Percentiles rank a stretch among this genome's conserved stretches.
Evolutionary conservation across 2,113 vertebrate species (phyloP).

Genomic region (Prunella himalayana): DNA sequence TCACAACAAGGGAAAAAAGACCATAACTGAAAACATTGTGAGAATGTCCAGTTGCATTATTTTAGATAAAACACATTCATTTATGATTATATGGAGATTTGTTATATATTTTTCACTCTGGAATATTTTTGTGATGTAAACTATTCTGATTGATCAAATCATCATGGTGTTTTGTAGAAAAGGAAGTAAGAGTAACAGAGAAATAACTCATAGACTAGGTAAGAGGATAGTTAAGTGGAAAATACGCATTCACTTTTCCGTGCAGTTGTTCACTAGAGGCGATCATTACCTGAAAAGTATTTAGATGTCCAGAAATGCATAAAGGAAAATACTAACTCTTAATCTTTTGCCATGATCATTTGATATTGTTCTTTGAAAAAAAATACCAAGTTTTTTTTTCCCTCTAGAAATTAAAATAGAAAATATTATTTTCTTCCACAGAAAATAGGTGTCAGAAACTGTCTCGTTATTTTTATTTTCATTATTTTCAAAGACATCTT

Average conservation of each 20-base stretch:
- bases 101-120: background rate
- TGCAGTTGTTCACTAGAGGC: background rate
- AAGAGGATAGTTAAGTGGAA: background rate
- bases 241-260: background rate
- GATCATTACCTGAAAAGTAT: background rate
- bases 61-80: background rate
- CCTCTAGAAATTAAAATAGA: background rate
- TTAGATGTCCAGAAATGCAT: background rate
- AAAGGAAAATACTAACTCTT: background rate
- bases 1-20: background rate
- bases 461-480: background rate
- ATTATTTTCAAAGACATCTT: background rate
- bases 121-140: background rate
- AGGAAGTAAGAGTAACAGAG: background rate
- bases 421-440: background rate
- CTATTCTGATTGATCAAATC: background rate
- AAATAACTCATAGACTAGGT: background rate
- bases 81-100: background rate
- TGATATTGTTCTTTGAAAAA: background rate
- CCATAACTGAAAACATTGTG: background rate
- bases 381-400: background rate
- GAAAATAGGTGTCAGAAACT: background rate
- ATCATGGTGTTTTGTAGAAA: background rate
- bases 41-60: background rate
- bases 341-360: background rate